phyloP scores from a whole-genome alignment of 1,140 invertebrate species.

The Galendromus occidentalis region DNA sequence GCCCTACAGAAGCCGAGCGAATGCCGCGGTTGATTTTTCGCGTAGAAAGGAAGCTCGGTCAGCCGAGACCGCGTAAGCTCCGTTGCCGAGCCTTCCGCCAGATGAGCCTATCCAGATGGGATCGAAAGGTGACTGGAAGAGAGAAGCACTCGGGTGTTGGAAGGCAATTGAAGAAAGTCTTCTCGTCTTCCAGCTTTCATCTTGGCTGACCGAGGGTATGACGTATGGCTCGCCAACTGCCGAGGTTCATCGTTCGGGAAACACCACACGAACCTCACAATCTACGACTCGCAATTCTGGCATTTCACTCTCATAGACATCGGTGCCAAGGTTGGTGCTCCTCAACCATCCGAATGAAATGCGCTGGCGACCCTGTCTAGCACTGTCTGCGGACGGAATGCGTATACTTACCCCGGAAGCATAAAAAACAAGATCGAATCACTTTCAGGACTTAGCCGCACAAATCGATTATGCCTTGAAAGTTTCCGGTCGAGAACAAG shows the following conservation, averaged over 20 bases:
- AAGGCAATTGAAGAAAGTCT: no score
- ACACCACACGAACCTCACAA: slow-evolving; percentile 25
- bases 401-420: no score
- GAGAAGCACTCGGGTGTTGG: no score
- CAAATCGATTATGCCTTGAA: not conserved
- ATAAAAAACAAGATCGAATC: not conserved
- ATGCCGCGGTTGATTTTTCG: no score
- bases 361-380: not conserved
- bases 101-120: no score
- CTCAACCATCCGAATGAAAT: not conserved
- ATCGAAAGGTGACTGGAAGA: no score
- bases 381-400: not conserved
- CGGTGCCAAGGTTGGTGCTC: not conserved
- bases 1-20: no score
- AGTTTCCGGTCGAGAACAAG: not conserved
- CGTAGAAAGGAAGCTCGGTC: no score
- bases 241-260: slow-evolving; percentile 25
- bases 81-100: no score
- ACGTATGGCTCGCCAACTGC: slow-evolving; percentile 27
- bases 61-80: no score
- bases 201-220: slow-evolving; percentile 26
- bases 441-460: not conserved
- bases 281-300: slow-evolving; percentile 45
- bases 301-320: slow-evolving; percentile 32
- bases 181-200: slow-evolving; percentile 19